Evolutionary conservation across 2,113 vertebrate genomes (phyloP), one percentile per base, ranked within the genome.

Genomic region (Sceloporus undulatus): DNA sequence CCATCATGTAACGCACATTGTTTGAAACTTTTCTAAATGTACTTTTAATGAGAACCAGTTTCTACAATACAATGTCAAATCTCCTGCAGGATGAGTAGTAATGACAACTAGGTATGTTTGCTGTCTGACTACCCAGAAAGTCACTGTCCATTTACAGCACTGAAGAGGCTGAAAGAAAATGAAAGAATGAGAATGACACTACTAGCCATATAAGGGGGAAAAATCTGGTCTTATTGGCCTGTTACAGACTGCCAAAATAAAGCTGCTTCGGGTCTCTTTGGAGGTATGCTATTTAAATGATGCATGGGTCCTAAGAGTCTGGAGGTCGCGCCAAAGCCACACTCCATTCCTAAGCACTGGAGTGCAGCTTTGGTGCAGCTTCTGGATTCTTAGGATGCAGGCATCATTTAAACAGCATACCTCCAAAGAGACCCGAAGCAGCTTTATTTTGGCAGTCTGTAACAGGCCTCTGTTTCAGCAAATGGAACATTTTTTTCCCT

Each of bases 1-100:
- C 91, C 70, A 85, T 95, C 87, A 95, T 93, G 95, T 89, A 95
- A 91, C 80, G 92, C 90, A 89, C 78, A 89, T 88, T 88, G 84
- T 94, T 94, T 94, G 90, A 93, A 95, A 89, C 68, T 82, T 88
- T 71, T 91, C 91, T 89, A 88, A 93, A 87, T 5, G 54, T 78
- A 89, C 91, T 93, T 94, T 93, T 84, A 89, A 73, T 68, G 68
- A 89, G 89, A 91, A 87, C 82, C 90, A 94, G 79, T 81, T 80
- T 94, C 93, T 92, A 91, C 90, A 91, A 93, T 87, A 85, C 79
- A 59, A 84, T 92, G 68, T 91, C 93, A 88, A 88, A 91, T 94
- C 95, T 94, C 90, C 87, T 91, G 93, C 42, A 85, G 89, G 66
- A 90, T 91, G 68, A 90, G 79, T 92, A 85, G 89, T 87, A 89